Evolutionary conservation across 1,140 invertebrate genomes (phyloP).

Genomic region (Orchestia grillus): DNA sequence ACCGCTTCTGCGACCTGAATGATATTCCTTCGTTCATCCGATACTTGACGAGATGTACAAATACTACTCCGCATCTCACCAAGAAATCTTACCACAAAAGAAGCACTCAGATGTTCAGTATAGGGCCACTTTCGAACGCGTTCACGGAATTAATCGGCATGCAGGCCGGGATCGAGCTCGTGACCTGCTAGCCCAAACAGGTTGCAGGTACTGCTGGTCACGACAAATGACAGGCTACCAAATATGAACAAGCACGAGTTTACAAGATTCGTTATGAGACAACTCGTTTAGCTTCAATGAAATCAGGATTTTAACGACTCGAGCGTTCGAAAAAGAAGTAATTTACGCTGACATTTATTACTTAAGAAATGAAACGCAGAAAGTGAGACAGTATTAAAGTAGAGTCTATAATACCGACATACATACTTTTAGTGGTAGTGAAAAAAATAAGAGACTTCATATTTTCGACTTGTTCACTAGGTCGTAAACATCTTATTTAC

Average conservation of each 20-base stretch:
- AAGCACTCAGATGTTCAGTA: not conserved
- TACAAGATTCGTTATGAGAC: not conserved
- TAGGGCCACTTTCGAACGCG: not conserved
- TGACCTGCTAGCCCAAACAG: not conserved
- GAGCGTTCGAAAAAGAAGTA: not conserved
- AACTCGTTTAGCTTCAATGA: not conserved
- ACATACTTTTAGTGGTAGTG: too few species aligned
- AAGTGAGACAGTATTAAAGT: too few species aligned
- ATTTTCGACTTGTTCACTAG: too few species aligned
- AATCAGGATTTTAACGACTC: not conserved
- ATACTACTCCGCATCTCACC: not conserved
- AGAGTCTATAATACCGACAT: too few species aligned
- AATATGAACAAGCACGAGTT: not conserved
- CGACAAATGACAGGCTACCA: not conserved
- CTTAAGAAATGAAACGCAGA: not conserved
- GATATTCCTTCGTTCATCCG: not conserved
- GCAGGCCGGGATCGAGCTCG: not conserved
- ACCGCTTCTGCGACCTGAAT: not conserved
- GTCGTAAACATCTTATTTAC: too few species aligned
- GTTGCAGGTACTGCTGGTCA: not conserved
- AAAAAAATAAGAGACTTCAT: too few species aligned
- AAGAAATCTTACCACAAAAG: not conserved
- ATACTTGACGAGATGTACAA: not conserved
- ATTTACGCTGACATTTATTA: not conserved
- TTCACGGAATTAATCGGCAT: not conserved